Base-by-base conservation (phyloP, 2,888 invertebrate species). In the Drosophila stalkeri region DNA sequence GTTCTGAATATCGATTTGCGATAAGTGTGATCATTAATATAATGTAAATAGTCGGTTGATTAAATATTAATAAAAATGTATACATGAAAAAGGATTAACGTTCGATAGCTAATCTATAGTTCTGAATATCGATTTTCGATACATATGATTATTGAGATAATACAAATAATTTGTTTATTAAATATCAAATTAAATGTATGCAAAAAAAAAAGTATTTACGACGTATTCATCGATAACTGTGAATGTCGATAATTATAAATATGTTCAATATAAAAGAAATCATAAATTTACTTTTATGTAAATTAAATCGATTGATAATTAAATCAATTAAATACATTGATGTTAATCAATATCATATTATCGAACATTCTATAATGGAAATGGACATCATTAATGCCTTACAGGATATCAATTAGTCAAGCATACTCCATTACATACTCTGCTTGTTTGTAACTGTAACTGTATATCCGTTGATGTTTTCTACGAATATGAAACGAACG, bases 401-500 rank as follows among this genome's bases (percentile, higher is more conserved):
- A 20, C 16, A 69, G 59, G 33, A 44, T 43, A 59, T 69, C 16
- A 18, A 1, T 5, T 6, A 44, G 59, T 57, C 70, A 31, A 12
- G 51, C 57, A 51, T 52, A 23, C 35, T 43, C 41, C 7, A 18
- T 11, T 11, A 11, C 37, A 14, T 37, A 44, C 16, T 66, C 23
- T n/a, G 49, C 43, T 46, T 49, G 51, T 43, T 47, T 43, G 46
- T 49, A 23, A 31, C 35, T 41, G 41, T 49, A 20, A 56, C 47
- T 59, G 47, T 66, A 56, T 54, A 62, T 43, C 54, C 55, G 60
- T 68, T 37, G 44, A 31, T 60, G 64, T 72, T 69, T 78, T 69
- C 71, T 75, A 68, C 71, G 80, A 77, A 73, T 64, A 73, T 76
- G 72, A 81, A 76, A 67, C 80, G 80, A 85, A 79, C 67, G 90